Conservation (phyloP, 2,797 vertebrate genomes). For the Syngnathus rostellatus region DNA sequence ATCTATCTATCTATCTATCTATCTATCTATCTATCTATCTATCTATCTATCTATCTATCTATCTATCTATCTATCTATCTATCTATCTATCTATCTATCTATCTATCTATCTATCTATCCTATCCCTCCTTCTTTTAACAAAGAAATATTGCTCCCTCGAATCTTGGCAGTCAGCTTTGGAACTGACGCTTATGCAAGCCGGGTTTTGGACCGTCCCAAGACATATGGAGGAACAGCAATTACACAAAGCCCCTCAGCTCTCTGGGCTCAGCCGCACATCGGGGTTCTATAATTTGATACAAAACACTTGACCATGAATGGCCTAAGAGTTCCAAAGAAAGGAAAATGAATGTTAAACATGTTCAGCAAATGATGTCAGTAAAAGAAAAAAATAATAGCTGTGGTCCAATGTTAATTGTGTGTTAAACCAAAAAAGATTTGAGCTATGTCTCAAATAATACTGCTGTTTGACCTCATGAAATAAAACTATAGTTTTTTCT, state of each 20-base stretch:
- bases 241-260: slow-evolving; percentile 60
- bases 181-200: slow-evolving; percentile 49
- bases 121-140: slow-evolving; percentile 26
- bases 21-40: no score
- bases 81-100: no score
- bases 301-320: slow-evolving; percentile 48
- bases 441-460: slow-evolving; percentile 27
- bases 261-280: slow-evolving; percentile 44
- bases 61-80: no score
- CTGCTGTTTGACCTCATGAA: not conserved
- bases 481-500: not conserved
- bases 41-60: no score
- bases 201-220: slow-evolving; percentile 59
- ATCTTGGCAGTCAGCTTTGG: slow-evolving; percentile 56
- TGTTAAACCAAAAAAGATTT: slow-evolving; percentile 31
- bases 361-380: slow-evolving; percentile 53
- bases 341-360: slow-evolving; percentile 52
- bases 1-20: no score
- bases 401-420: slow-evolving; percentile 52
- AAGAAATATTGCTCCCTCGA: slow-evolving; percentile 64
- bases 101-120: no score
- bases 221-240: slow-evolving; percentile 63
- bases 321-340: slow-evolving; percentile 44
- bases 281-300: no score
- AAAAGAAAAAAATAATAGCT: slow-evolving; percentile 26